A percentile compares a stretch with the other conserved stretches of the same genome.
Conservation (phyloP, 2,797 vertebrate species). For the Lycodopsis pacificus region DNA sequence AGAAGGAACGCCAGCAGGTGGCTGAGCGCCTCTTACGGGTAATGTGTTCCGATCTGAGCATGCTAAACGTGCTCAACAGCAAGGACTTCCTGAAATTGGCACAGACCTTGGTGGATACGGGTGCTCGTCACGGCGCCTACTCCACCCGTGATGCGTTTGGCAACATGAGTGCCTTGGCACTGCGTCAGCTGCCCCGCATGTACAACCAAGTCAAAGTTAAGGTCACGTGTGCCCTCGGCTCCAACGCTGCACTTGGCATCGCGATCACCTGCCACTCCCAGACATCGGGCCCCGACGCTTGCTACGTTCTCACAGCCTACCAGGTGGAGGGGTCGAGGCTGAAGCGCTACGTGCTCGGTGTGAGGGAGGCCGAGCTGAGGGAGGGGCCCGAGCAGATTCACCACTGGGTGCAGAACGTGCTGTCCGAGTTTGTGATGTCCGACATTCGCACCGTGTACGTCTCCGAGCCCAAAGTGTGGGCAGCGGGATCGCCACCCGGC, state of each 20-base stretch:
- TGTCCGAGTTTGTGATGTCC: slow-evolving; percentile 99
- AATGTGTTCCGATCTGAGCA: slow-evolving; percentile 95
- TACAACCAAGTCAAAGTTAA: slow-evolving; percentile 99
- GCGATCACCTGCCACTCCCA: slow-evolving; percentile 97
- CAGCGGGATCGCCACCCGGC: slow-evolving; percentile 79
- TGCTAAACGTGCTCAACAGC: slow-evolving; percentile 92
- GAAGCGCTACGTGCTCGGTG: slow-evolving; percentile 94
- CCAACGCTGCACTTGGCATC: slow-evolving; percentile 94
- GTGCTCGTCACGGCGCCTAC: slow-evolving; percentile 96
- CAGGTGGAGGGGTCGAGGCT: slow-evolving; percentile 95
- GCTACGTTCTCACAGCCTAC: slow-evolving; percentile 95
- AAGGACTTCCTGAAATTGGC: slow-evolving; percentile 99
- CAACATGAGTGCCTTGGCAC: slow-evolving; percentile 95
- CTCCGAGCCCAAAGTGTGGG: slow-evolving; percentile 92
- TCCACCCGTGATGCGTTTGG: slow-evolving; percentile 95
- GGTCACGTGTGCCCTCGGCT: slow-evolving; percentile 96
- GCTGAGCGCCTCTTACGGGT: slow-evolving; percentile 95
- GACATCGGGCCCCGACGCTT: slow-evolving; percentile 91
- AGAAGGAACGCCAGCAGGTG: slow-evolving; percentile 98
- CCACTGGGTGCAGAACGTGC: slow-evolving; percentile 98
- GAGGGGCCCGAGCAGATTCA: slow-evolving; percentile 96
- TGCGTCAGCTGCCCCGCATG: slow-evolving; percentile 97
- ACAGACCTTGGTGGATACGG: slow-evolving; percentile 97
- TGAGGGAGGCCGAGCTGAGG: slow-evolving; percentile 91
- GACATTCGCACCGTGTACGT: slow-evolving; percentile 97